These are phyloP conservation scores for Mellilla xanthometata DNA, from an alignment of 2,888 invertebrate species.

Conservation along the genomic window DNA sequence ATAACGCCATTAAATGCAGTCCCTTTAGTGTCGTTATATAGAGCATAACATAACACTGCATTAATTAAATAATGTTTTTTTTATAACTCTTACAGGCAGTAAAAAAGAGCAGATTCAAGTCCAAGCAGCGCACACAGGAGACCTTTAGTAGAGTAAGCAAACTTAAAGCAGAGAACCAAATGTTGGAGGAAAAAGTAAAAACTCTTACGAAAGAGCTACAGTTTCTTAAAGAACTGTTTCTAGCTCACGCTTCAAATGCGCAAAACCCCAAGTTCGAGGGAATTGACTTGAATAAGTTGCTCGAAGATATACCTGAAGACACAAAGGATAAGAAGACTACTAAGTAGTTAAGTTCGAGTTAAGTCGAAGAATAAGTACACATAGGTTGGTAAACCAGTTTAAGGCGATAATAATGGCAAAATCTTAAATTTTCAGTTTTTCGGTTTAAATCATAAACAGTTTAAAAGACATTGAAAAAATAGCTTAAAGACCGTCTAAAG, in stretches of 20 bases:
- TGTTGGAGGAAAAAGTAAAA: constrained; percentile 90
- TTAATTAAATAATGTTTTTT: no score
- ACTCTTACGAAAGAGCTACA: constrained; percentile 90
- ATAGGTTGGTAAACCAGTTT: no score
- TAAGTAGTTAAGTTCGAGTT: constrained; percentile 19
- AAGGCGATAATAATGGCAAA: no score
- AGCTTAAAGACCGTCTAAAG: no score
- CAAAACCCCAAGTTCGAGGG: constrained; percentile 80
- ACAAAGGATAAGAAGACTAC: constrained; percentile 40
- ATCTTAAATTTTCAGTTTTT: no score
- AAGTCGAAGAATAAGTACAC: no score
- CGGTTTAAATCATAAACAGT: no score
- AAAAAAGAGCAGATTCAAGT: constrained; percentile 90
- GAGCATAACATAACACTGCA: no score
- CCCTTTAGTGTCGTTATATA: no score
- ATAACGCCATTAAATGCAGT: no score
- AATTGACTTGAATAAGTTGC: constrained; percentile 80
- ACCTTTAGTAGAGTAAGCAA: constrained; percentile 89
- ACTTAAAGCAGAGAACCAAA: constrained; percentile 89
- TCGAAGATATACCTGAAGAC: constrained; percentile 78
- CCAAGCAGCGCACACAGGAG: constrained; percentile 89
- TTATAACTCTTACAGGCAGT: constrained; percentile 90
- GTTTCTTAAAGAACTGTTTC: constrained; percentile 90
- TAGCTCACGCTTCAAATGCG: constrained; percentile 89
- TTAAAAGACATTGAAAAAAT: no score